A percentile compares a stretch with the other conserved stretches of the same genome.
Evolutionary conservation across 2,888 invertebrate species (phyloP).

Genomic region (Linyphia triangularis): DNA sequence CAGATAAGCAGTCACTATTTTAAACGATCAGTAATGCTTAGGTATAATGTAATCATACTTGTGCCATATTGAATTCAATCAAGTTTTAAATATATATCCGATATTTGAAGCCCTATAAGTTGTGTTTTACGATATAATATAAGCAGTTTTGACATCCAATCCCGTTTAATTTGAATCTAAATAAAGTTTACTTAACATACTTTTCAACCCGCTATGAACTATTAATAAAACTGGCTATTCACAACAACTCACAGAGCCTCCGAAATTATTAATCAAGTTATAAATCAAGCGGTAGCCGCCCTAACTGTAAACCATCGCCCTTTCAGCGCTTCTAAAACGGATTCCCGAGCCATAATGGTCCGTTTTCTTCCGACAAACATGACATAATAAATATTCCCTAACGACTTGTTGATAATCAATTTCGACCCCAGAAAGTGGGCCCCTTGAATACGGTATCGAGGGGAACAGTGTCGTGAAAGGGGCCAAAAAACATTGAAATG

Average conservation of each 20-base stretch:
- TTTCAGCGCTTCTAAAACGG: slow-evolving; percentile 32
- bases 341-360: slow-evolving; percentile 1
- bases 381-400: slow-evolving; percentile 65
- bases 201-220: background rate
- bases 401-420: slow-evolving; percentile 75
- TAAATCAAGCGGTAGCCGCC: slow-evolving; percentile 43
- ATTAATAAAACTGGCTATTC: background rate
- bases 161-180: background rate
- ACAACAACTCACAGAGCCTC: background rate
- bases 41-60: too few species aligned
- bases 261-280: slow-evolving; percentile 54
- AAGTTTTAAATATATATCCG: too few species aligned
- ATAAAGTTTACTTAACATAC: background rate
- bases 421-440: background rate
- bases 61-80: too few species aligned
- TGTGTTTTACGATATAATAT: too few species aligned
- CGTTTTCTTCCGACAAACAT: background rate
- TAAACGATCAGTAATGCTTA: too few species aligned
- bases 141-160: background rate
- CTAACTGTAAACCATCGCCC: background rate
- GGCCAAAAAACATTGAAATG: slow-evolving; percentile 58
- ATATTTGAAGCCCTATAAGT: too few species aligned
- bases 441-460: slow-evolving; percentile 12
- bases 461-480: slow-evolving; percentile 19
- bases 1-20: too few species aligned